These are phyloP conservation scores for Otolemur garnettii DNA, from an alignment of 2,113 vertebrate species.

Conservation along the genomic window DNA sequence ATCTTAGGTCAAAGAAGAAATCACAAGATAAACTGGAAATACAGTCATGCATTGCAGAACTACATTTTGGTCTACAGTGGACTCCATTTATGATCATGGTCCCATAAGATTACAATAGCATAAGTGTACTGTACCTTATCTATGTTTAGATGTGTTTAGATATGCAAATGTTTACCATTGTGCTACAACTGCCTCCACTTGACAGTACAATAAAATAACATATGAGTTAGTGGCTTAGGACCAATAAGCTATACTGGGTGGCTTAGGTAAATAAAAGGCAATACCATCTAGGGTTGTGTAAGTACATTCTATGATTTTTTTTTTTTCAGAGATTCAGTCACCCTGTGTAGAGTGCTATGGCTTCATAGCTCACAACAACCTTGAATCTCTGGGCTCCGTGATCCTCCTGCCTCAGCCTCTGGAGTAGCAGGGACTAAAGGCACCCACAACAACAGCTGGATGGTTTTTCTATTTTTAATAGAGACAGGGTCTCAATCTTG, in stretches of 20 bases:
- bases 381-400: too few relatives aligned
- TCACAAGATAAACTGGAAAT: background rate
- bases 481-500: too few relatives aligned
- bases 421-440: too few relatives aligned
- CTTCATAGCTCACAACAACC: too few relatives aligned
- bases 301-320: background rate
- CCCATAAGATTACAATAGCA: background rate
- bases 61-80: background rate
- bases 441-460: too few relatives aligned
- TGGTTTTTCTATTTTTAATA: too few relatives aligned
- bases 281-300: background rate
- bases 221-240: background rate
- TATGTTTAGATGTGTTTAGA: background rate
- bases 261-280: background rate
- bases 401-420: too few relatives aligned
- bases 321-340: too few relatives aligned
- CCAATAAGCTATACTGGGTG: background rate
- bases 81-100: background rate
- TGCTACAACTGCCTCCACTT: background rate
- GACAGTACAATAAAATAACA: background rate
- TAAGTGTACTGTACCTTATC: background rate
- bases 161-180: background rate
- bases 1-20: background rate
- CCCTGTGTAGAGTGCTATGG: too few relatives aligned
- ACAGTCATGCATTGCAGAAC: background rate